Evolutionary conservation across 1,140 invertebrate species (phyloP).

Genomic region (Acromyrmex heyeri): DNA sequence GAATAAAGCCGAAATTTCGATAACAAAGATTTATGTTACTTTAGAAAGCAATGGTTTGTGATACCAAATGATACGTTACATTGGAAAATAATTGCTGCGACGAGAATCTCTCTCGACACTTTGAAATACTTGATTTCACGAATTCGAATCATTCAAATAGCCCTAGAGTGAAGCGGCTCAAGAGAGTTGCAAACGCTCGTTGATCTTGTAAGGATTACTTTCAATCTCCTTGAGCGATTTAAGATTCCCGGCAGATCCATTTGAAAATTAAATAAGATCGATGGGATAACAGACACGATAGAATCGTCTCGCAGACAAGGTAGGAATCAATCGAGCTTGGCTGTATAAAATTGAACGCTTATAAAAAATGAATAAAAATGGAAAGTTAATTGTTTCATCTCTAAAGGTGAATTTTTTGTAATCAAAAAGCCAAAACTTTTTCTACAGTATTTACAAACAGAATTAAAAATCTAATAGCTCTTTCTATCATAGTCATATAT

Average conservation of each 20-base stretch:
- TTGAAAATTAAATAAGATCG: slow-evolving; percentile 65
- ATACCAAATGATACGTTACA: background rate
- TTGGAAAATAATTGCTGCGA: slow-evolving; percentile 30
- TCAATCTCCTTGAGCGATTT: slow-evolving; percentile 63
- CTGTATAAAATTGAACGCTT: slow-evolving; percentile 50
- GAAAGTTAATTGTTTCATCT: slow-evolving; percentile 24
- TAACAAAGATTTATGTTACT: background rate
- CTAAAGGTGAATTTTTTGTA: slow-evolving; percentile 18
- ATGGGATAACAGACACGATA: slow-evolving; percentile 31
- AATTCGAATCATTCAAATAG: slow-evolving; percentile 47
- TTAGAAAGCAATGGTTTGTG: background rate
- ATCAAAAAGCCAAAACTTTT: background rate
- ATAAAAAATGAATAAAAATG: slow-evolving; percentile 27
- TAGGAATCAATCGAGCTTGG: slow-evolving; percentile 53
- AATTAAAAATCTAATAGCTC: background rate
- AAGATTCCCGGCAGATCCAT: slow-evolving; percentile 58
- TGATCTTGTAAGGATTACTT: slow-evolving; percentile 64
- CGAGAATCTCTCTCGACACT: slow-evolving; percentile 26
- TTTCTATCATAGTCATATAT: background rate
- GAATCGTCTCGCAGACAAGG: slow-evolving; percentile 42
- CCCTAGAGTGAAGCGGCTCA: background rate
- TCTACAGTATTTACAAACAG: background rate
- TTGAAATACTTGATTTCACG: slow-evolving; percentile 2
- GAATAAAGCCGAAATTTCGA: background rate
- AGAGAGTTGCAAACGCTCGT: slow-evolving; percentile 43